These are phyloP conservation scores for Coenobita brevimanus DNA, from an alignment of 1,140 invertebrate species.

Conservation along the genomic window DNA sequence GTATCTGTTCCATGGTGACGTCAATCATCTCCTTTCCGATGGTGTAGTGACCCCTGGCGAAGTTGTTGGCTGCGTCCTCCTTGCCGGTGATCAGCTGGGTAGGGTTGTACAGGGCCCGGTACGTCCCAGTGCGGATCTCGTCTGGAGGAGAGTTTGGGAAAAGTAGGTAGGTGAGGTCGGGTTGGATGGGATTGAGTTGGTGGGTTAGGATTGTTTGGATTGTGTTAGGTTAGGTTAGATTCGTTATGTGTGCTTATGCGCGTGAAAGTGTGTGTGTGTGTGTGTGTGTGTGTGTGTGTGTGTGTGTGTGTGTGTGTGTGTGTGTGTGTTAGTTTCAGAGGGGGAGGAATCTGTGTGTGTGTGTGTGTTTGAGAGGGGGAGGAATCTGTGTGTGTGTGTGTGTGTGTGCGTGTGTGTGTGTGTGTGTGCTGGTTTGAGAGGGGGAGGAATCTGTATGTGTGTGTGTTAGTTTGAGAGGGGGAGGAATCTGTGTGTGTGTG, in stretches of 20 bases:
- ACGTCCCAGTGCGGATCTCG: conserved; percentile 76
- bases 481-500: too few relatives aligned
- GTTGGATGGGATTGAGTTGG: neutral
- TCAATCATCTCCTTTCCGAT: conserved; percentile 78
- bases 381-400: too few relatives aligned
- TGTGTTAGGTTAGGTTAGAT: neutral
- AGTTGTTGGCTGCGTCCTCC: conserved; percentile 80
- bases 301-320: conserved; percentile 4
- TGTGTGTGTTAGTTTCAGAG: neutral
- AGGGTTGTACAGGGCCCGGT: conserved; percentile 77
- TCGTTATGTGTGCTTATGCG: neutral
- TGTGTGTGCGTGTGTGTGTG: too few relatives aligned
- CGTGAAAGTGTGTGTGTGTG: neutral
- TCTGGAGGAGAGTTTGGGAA: conserved; percentile 70
- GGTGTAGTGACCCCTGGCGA: conserved; percentile 78
- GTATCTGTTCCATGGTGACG: conserved; percentile 75
- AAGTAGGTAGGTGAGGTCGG: neutral
- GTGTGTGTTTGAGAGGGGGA: too few relatives aligned
- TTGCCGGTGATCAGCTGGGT: conserved; percentile 79
- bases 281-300: neutral
- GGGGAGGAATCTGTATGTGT: too few relatives aligned
- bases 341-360: too few relatives aligned
- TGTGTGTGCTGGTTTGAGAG: too few relatives aligned
- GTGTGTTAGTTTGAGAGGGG: too few relatives aligned
- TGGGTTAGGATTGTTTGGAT: neutral